Base-by-base conservation (phyloP, 2,888 invertebrate genomes). In the Polylopha cassiicola region DNA sequence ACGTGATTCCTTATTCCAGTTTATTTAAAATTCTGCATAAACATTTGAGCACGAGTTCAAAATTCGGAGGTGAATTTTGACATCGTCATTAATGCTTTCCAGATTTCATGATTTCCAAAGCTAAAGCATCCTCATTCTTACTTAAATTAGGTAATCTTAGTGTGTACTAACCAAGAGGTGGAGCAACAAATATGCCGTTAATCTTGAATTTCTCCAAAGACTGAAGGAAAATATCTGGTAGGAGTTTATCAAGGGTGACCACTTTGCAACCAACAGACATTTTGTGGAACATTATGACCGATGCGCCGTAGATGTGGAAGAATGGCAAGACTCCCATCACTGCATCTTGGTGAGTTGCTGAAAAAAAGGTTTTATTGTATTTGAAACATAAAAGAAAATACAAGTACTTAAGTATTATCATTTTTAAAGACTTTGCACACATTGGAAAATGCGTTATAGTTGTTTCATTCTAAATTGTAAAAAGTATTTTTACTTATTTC, bases 221-320 rank as follows among this genome's bases (percentile, higher is more conserved):
- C 4, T 89, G 78, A 6, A 94, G 70, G 51, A 90, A 92, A 3
- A 72, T 59, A 0, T 91, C 89, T 0, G 93, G 91, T 10, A 91
- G 89, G 62, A 96, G 94, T 65, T 89, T 90, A 0, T 92, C 87
- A 41, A 94, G 48, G 0, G 92, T 91, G 9, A 92, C 87, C 17
- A 92, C 43, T 50, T 90, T 91, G 1, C 80, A 73, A 0, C 95
- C 94, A 0, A 80, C 59, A 0, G 85, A 73, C 53, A 94, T 60
- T 48, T 88, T 87, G 43, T 88, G 86, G 26, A 90, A 70, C 76
- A 92, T 85, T 8, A 89, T 65, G 0, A 89, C 82, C 0, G 88
- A 77, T 10, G 93, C 86, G 0, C 92, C 95, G 58, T 92, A 95
- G 45, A 93, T 92, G 67, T 95, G 95, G 71, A 91, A 95, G 67